These are phyloP conservation scores for Edolisoma coerulescens DNA, from an alignment of 2,113 vertebrate species.

Conservation along the genomic window DNA sequence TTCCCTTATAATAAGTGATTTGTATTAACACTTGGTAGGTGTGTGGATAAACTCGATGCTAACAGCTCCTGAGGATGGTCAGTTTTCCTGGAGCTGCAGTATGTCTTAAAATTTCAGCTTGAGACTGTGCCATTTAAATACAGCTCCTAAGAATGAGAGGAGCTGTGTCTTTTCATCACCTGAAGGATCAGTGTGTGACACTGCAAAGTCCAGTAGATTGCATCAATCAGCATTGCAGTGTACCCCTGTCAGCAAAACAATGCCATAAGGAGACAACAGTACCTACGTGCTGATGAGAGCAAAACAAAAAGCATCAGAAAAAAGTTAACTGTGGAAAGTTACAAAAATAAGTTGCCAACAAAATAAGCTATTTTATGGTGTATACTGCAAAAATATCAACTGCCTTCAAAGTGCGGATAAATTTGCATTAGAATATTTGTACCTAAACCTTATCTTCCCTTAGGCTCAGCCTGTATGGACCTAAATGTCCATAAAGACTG, in stretches of 20 bases:
- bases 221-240: not conserved
- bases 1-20: not conserved
- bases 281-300: not conserved
- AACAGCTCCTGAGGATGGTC: not conserved
- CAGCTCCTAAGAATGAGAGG: not conserved
- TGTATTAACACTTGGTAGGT: not conserved
- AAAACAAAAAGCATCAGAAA: not conserved
- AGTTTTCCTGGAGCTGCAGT: not conserved
- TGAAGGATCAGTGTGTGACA: not conserved
- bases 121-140: not conserved
- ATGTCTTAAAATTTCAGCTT: not conserved
- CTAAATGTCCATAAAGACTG: not conserved
- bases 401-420: not conserved
- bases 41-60: not conserved
- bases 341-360: not conserved
- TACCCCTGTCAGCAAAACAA: not conserved
- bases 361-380: not conserved
- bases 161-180: not conserved
- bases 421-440: not conserved
- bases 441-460: not conserved
- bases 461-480: not conserved
- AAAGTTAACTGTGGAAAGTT: not conserved
- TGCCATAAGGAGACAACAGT: not conserved
- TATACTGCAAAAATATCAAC: not conserved
- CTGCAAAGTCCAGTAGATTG: not conserved